Evolutionary conservation across 2,797 vertebrate genomes (phyloP), one percentile per base, ranked within the genome.

Genomic region (Carapus acus): DNA sequence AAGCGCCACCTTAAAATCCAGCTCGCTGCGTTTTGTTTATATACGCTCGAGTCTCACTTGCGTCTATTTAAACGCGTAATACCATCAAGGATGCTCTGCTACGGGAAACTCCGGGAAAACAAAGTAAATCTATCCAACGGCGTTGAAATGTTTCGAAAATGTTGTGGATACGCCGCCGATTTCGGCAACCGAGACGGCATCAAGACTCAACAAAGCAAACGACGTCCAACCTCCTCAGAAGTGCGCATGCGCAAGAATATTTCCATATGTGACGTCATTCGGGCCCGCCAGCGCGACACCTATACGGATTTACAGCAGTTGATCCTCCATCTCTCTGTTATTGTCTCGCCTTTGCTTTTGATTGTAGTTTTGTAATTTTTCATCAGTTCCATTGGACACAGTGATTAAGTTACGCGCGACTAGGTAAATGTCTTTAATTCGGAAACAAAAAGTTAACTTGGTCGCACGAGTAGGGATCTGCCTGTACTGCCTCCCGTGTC

Each of bases 11-110:
- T 86, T 85, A 86, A 87, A 52, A 49, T 54, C 54, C 65, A 71
- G 65, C 62, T 74, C 44, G 62, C 54, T 56, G 73, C 71, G 74
- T 79, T 81, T 75, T 85, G 84, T 84, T 87, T 83, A 69, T 82
- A 77, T 79, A 71, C 80, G 72, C 11, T 21, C 31, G 2, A 54
- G 49, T 52, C 52, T 45, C 43, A 19, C 46, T 56, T 69, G 31
- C 43, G 58, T 67, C 51, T 55, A 27, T 43, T 33, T 8, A 13
- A 38, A n/a, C n/a, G n/a, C n/a, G n/a, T n/a, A n/a, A n/a, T n/a
- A n/a, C n/a, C n/a, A n/a, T n/a, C n/a, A n/a, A n/a, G n/a, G n/a
- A n/a, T n/a, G n/a, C n/a, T n/a, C n/a, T n/a, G n/a, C n/a, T n/a
- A n/a, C n/a, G n/a, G n/a, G n/a, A n/a, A n/a, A n/a, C n/a, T n/a